A percentile compares a stretch with the other conserved stretches of the same genome.
Evolutionary conservation across 2,797 vertebrate species (phyloP).

Genomic region (Syndactyla subalaris): DNA sequence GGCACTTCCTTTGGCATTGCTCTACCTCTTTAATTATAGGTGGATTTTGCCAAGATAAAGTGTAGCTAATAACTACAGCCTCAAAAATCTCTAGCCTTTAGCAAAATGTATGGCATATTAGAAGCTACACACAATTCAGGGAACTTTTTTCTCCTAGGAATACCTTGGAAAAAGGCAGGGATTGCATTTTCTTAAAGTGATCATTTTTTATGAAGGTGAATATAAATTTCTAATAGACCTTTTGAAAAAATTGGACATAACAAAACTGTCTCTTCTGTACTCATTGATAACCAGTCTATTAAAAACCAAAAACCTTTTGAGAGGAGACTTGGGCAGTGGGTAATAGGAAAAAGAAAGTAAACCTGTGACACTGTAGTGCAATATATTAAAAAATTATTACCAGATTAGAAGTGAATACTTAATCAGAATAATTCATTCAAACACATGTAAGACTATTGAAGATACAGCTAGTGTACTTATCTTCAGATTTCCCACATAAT

Average conservation of each 20-base stretch:
- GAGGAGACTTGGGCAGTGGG: neutral
- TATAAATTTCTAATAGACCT: neutral
- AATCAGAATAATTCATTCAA: neutral
- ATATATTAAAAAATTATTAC: neutral
- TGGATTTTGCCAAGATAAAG: constrained; percentile 10
- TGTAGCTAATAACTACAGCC: constrained; percentile 29
- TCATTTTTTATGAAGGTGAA: neutral
- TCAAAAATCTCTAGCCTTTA: constrained; percentile 47
- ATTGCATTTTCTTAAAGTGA: neutral
- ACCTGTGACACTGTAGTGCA: neutral
- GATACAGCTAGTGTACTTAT: neutral
- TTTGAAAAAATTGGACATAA: neutral
- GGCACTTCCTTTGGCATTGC: neutral
- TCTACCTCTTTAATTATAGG: constrained; percentile 26
- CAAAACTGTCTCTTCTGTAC: neutral
- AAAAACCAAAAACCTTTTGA: neutral
- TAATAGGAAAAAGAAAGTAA: neutral
- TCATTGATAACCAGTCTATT: neutral
- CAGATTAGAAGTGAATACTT: neutral
- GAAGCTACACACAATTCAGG: constrained; percentile 10
- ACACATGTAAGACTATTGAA: neutral
- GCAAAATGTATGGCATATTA: constrained; percentile 12
- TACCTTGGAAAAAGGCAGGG: neutral
- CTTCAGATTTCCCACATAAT: neutral
- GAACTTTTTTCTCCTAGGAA: neutral